These are phyloP conservation scores for Mallotus villosus DNA, from an alignment of 2,797 vertebrate species.

Conservation along the genomic window DNA sequence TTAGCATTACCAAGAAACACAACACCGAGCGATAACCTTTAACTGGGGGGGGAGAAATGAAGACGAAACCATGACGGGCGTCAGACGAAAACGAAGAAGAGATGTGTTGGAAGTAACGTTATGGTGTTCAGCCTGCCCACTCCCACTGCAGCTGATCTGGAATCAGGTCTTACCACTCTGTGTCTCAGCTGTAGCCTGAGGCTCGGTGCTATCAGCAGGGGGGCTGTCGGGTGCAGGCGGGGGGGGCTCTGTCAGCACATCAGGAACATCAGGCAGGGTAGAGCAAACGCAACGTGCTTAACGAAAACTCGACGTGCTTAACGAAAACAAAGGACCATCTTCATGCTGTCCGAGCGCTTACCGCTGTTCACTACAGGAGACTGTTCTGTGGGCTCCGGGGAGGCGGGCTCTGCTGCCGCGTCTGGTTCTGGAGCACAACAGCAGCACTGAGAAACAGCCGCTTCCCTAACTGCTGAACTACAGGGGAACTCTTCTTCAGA, in stretches of 20 bases:
- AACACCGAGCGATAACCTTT: background rate
- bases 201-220: slow-evolving; percentile 41
- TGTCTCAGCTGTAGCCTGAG: slow-evolving; percentile 35
- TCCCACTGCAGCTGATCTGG: slow-evolving; percentile 18
- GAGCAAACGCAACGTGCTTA: background rate
- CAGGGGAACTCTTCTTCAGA: background rate
- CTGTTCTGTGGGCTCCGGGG: background rate
- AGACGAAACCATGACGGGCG: slow-evolving; percentile 10
- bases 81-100: slow-evolving; percentile 12
- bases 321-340: background rate
- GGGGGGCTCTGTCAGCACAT: slow-evolving; percentile 53
- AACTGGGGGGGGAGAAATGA: background rate
- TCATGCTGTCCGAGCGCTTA: slow-evolving; percentile 41
- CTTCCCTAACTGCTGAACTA: background rate
- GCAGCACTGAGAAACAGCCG: slow-evolving; percentile 12
- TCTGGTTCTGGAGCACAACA: slow-evolving; percentile 40
- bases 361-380: slow-evolving; percentile 48
- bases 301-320: background rate
- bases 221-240: slow-evolving; percentile 46
- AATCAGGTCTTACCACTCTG: slow-evolving; percentile 55
- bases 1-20: slow-evolving; percentile 9
- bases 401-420: slow-evolving; percentile 6
- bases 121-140: background rate
- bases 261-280: slow-evolving; percentile 32
- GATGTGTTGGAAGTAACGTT: slow-evolving; percentile 12